Evolutionary conservation across 2,888 invertebrate genomes (phyloP).

Genomic region (Pocota personata): DNA sequence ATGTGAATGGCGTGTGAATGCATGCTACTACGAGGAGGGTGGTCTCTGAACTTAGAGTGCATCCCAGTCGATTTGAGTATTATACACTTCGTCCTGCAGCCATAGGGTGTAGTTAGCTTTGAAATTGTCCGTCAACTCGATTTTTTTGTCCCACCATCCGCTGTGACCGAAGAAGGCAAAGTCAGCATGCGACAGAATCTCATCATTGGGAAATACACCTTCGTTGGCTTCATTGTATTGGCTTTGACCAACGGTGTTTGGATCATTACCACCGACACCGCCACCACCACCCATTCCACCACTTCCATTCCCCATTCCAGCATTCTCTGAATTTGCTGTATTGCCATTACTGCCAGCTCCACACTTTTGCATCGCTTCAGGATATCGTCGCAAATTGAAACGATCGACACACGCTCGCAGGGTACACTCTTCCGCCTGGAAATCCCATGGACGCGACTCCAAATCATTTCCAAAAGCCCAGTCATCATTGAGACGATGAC

Average conservation of each 20-base stretch:
- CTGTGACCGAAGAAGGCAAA: slow-evolving; percentile 82
- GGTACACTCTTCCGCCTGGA: slow-evolving; percentile 98
- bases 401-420: slow-evolving; percentile 96
- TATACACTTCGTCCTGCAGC: slow-evolving; percentile 98
- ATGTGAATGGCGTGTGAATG: slow-evolving; percentile 48
- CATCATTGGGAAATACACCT: slow-evolving; percentile 81
- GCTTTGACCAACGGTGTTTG: slow-evolving; percentile 70
- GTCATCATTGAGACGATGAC: slow-evolving; percentile 98
- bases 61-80: slow-evolving; percentile 92
- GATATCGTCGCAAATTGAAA: slow-evolving; percentile 96
- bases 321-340: slow-evolving; percentile 80
- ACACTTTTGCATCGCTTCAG: slow-evolving; percentile 83
- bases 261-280: slow-evolving; percentile 68
- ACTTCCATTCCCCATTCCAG: slow-evolving; percentile 76
- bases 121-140: slow-evolving; percentile 95
- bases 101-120: slow-evolving; percentile 96
- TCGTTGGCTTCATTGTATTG: slow-evolving; percentile 77
- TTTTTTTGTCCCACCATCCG: slow-evolving; percentile 83
- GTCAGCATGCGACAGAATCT: slow-evolving; percentile 81
- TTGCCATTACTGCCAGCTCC: slow-evolving; percentile 80
- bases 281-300: slow-evolving; percentile 74
- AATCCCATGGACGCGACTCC: slow-evolving; percentile 99
- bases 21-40: not conserved
- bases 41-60: slow-evolving; percentile 77
- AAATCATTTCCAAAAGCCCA: slow-evolving; percentile 99